Base-by-base conservation (phyloP, 1,140 invertebrate genomes). In the Reticulitermes speratus region DNA sequence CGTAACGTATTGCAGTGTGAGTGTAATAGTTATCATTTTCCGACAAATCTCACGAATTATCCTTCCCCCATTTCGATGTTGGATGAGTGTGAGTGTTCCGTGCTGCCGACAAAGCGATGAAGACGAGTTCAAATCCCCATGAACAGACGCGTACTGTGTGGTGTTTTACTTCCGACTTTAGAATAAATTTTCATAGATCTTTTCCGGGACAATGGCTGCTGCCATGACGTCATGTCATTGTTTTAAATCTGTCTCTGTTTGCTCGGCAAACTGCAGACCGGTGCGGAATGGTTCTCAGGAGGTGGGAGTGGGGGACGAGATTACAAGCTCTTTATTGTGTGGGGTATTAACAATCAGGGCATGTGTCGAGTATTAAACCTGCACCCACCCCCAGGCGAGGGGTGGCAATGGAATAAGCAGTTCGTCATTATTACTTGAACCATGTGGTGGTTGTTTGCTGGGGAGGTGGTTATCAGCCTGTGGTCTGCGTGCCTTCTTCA, bases 161-260 rank as follows among this genome's bases (percentile, higher is more conserved):
- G 25, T 30, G 65, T 75, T 75, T 30, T 30, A 75, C 25, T 75
- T 30, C 65, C 65, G 65, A 75, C 25, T 30, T 75, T 30, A 75
- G 65, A 75, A 75, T 75, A 75, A 75, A 75, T 75, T 75, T 75
- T 75, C 65, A 25, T 30, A 30, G 65, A 30, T 75, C 65, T 30
- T 75, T 75, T 30, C 25, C 14, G 25, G 25, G 7, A 75, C 65
- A 75, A 75, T 75, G 65, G 65, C 65, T n/a, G 65, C 52, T 19
- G 59, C 65, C 7, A 25, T 75, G 65, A 75, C 65, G n/a, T 75
- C 65, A 75, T 75, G 65, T 9, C 65, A 75, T 75, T 75, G 65
- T 75, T 75, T 75, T 75, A 75, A 75, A 75, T 75, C 65, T 75
- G n/a, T 75, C 25, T 75, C 65, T 75, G 65, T 75, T 75, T 75